Evolutionary conservation across 1,140 invertebrate species (phyloP).

Genomic region (Panagrolaimus sp.): DNA sequence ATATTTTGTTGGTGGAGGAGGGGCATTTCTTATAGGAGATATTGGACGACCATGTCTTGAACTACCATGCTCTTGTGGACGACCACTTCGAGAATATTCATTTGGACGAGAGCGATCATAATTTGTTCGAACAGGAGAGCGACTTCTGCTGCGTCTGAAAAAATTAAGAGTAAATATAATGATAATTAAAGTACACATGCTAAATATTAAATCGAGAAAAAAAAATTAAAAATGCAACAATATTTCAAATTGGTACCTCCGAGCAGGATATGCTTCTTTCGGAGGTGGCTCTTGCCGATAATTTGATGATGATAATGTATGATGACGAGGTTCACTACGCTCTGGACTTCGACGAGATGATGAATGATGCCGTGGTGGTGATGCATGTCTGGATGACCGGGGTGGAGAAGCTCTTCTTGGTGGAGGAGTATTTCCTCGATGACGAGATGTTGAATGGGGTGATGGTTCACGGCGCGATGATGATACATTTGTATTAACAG

Average conservation of each 20-base stretch:
- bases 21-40: too few species aligned
- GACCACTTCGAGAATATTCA: neutral
- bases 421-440: neutral
- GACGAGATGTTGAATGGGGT: neutral
- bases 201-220: neutral
- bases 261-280: neutral
- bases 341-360: too few species aligned
- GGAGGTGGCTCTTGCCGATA: neutral
- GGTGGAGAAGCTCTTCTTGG: neutral
- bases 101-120: neutral
- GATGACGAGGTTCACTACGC: neutral
- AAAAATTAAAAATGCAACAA: neutral
- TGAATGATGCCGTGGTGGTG: too few species aligned
- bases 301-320: neutral
- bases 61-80: neutral
- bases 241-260: too few species aligned
- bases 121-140: neutral
- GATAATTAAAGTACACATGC: neutral
- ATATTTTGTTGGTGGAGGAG: too few species aligned
- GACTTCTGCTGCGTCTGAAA: neutral
- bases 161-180: slow-evolving; percentile 1
- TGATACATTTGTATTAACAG: neutral
- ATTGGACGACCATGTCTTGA: too few species aligned
- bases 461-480: neutral
- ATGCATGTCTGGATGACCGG: neutral